Base-by-base conservation (phyloP, 2,888 invertebrate species). In the Crioceris asparagi region DNA sequence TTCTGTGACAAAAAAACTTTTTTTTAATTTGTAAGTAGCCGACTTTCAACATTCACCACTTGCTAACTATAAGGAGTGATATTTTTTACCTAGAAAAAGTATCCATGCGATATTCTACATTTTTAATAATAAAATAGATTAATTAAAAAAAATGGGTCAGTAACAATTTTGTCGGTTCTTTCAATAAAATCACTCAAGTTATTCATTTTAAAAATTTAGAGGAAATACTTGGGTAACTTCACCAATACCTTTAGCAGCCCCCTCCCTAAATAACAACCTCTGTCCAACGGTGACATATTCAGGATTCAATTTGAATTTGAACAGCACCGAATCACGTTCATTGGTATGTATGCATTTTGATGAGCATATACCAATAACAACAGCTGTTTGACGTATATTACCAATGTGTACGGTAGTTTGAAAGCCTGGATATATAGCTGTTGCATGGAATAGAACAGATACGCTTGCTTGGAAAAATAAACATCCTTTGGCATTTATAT, bases 391-490 rank as follows among this genome's bases (percentile, higher is more conserved):
- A 1, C 94, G 69, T 5, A 98, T 87, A 53, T 91, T 94, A 0
- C 93, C 96, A 35, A 96, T 87, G 62, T 96, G 93, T 0, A 96
- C 84, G 0, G 94, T 94, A 14, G 91, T 86, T 64, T 88, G 87
- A 61, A 86, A 88, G 17, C 88, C 88, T 3, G 79, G 78, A 45
- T 75, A 79, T 41, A 91, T 87, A 10, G 81, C 78, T 1, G 83
- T 87, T 0, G 85, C 77, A 60, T 93, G 93, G 44, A 83, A 83
- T n/a, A 96, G 69, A 1, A 97, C 80, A 25, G 83, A 80, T 0
- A 97, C 82, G 32, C 81, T 83, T 0, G 96, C 96, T 66, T 78
- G 77, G 48, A 79, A 79, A 52, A 71, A 78, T 11, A 73, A 62
- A 35, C 76, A 77, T 1, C 78, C 77, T 19, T 67, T 62, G 0